These are phyloP conservation scores for Mungos mungo DNA, from an alignment of 2,113 vertebrate genomes.

Conservation along the genomic window DNA sequence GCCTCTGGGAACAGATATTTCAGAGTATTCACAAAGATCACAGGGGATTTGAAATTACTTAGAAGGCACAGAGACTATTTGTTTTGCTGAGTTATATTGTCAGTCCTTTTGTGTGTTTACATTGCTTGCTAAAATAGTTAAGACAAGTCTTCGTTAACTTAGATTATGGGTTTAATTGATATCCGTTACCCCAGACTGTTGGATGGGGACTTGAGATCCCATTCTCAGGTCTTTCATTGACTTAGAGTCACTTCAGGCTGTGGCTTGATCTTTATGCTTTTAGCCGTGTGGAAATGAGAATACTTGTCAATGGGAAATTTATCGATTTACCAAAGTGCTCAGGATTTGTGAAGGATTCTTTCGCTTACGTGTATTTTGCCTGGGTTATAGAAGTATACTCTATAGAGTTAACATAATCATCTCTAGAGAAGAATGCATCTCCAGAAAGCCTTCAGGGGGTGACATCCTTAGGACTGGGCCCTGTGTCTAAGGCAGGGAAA, in stretches of 20 bases:
- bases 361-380: neutral
- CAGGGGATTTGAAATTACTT: neutral
- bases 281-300: neutral
- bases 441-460: neutral
- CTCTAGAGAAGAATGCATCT: neutral
- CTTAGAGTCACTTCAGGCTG: neutral
- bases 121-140: conserved; percentile 11
- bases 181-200: neutral
- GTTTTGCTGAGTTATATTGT: conserved; percentile 1
- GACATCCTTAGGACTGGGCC: neutral
- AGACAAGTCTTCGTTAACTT: conserved; percentile 8
- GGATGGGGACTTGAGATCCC: neutral
- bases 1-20: neutral
- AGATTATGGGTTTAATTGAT: conserved; percentile 14
- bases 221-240: neutral
- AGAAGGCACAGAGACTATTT: neutral
- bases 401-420: neutral
- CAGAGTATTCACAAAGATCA: neutral
- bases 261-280: conserved; percentile 4
- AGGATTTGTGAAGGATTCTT: neutral
- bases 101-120: neutral
- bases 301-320: neutral
- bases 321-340: neutral
- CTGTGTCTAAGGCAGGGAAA: neutral
- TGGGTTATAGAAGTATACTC: neutral